phyloP scores from a whole-genome alignment of 2,113 vertebrate genomes.

The Myiagra hebetior region DNA sequence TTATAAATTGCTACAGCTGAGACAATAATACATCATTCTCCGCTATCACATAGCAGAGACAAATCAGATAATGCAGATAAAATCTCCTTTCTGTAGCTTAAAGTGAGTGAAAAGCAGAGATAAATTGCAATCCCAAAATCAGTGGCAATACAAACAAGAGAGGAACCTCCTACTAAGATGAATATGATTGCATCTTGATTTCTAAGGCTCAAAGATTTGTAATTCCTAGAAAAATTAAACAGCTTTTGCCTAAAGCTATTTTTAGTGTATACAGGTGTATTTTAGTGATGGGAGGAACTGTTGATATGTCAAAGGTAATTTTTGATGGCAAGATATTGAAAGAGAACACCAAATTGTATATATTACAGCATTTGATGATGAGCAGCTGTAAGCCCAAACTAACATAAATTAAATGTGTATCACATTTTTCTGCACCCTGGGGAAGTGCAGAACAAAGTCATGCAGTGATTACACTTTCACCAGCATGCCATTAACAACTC shows the following conservation, averaged over 20 bases:
- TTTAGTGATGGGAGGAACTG: conserved; percentile 27
- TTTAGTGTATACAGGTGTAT: conserved; percentile 25
- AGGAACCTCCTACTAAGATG: not conserved
- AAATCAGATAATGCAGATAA: conserved; percentile 32
- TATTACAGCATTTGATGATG: conserved; percentile 49
- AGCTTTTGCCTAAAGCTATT: conserved; percentile 1
- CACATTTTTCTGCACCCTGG: conserved; percentile 39
- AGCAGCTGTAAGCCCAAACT: conserved; percentile 60
- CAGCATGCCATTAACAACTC: conserved; percentile 65
- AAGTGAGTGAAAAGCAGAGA: not conserved
- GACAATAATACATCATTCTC: conserved; percentile 18
- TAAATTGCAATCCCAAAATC: not conserved
- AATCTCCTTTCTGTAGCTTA: conserved; percentile 1
- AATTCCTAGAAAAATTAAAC: conserved; percentile 30
- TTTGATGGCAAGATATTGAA: conserved; percentile 24
- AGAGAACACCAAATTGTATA: conserved; percentile 46
- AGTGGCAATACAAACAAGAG: not conserved
- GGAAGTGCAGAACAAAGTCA: conserved; percentile 53
- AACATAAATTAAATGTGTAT: conserved; percentile 64
- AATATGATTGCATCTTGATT: conserved; percentile 26
- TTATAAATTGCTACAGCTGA: conserved; percentile 16
- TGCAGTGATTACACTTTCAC: conserved; percentile 57
- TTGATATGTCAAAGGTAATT: conserved; percentile 38
- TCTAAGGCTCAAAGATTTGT: not conserved
- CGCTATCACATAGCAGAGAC: not conserved